Evolutionary conservation across 1,140 invertebrate species (phyloP).

Genomic region (Trachelipus rathkii): DNA sequence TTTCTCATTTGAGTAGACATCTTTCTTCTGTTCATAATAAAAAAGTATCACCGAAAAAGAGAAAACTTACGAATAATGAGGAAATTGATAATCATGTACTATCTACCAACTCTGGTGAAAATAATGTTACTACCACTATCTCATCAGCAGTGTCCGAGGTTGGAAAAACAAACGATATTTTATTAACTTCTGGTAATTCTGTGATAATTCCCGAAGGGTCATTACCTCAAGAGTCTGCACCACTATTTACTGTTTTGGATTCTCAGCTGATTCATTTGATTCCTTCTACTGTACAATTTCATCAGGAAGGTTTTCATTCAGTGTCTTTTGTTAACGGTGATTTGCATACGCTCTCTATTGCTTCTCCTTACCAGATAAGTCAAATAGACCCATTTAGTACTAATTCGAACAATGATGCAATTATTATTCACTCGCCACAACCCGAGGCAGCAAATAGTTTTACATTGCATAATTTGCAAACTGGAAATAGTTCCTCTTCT

Average conservation of each 20-base stretch:
- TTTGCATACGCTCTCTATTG: slow-evolving; percentile 30
- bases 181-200: slow-evolving; percentile 28
- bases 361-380: slow-evolving; percentile 16
- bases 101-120: neutral
- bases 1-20: slow-evolving; percentile 51
- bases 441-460: neutral
- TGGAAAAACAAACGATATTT: slow-evolving; percentile 27
- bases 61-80: slow-evolving; percentile 21
- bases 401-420: neutral
- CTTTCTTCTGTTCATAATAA: slow-evolving; percentile 48
- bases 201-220: slow-evolving; percentile 31
- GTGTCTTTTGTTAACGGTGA: slow-evolving; percentile 31
- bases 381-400: neutral
- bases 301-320: slow-evolving; percentile 33
- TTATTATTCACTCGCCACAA: neutral
- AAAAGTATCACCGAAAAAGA: slow-evolving; percentile 32
- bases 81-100: neutral
- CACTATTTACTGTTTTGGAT: slow-evolving; percentile 34
- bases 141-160: slow-evolving; percentile 28
- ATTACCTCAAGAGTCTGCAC: slow-evolving; percentile 23
- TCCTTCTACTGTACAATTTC: slow-evolving; percentile 32
- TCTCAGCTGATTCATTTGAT: slow-evolving; percentile 36
- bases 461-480: neutral
- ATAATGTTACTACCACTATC: slow-evolving; percentile 1
- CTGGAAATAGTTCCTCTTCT: neutral